Evolutionary conservation across 1,140 invertebrate species (phyloP), one percentile per base, ranked within the genome.

Genomic region (Chrysomallon squamiferum): DNA sequence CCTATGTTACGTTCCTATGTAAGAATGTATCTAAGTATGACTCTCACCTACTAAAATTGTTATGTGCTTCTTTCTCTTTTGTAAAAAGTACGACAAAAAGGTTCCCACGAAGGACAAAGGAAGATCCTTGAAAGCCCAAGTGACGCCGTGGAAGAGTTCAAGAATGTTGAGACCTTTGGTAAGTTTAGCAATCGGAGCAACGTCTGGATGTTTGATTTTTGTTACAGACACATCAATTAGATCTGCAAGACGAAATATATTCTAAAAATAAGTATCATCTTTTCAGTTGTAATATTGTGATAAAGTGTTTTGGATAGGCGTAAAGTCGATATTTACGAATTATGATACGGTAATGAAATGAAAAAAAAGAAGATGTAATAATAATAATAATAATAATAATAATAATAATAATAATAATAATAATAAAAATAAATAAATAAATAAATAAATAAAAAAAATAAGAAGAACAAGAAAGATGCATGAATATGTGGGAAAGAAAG

Each of bases 41-140:
- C n/a, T n/a, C n/a, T n/a, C 71, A 83, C 82, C 78, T 18, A 84
- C 79, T 68, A 82, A 33, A 62, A 86, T 65, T 43, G 73, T 82
- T 33, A 80, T 62, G 63, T 86, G 85, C 33, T 77, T 76, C 50
- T 83, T 75, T 41, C 72, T 64, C 60, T 82, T 84, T n/a, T 69
- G 70, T 15, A 87, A 75, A 68, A 86, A 88, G 60, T 86, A 82
- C 43, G 87, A 67, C 29, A 87, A 71, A 6, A 88, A 76, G 59
- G 83, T 76, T 11, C 82, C 87, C 5, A 88, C 72, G 63, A 85
- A 80, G 13, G 75, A 76, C 61, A 88, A 60, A 15, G 86, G 84
- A 13, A 87, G 70, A 63, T 88, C 88, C 71, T 88, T 88, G 75
- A 88, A 88, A 6, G 87, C 84, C 71, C 86, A 74, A 0, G 87